Evolutionary conservation across 1,140 invertebrate species (phyloP), one percentile per base, ranked within the genome.

Genomic region (Drosophila prosaltans): DNA sequence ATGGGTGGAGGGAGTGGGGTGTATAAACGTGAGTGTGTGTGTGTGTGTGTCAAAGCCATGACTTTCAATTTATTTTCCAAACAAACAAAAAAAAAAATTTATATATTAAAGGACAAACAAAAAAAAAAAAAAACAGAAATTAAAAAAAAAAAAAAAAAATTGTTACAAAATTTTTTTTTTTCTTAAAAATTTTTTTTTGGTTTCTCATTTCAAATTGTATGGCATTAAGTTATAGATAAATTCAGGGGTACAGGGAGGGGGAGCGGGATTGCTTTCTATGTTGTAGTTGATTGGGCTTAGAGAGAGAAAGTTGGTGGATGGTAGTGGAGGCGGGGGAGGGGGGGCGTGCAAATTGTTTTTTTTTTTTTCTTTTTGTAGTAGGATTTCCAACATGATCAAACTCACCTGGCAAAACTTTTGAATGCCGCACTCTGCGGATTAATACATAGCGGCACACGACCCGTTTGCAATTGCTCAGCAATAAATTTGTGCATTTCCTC

Each of bases 321-420:
- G 45, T 55, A 36, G 16, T 40, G 43, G 39, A 7, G 9, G 69
- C 26, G 45, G 30, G 57, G 9, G 40, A 62, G 66, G 30, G 45
- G 10, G 45, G 45, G 54, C 64, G 74, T 60, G 55, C 65, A 78
- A 48, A n/a, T 45, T 36, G 16, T 16, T 16, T 16, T 16, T 16
- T 16, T 16, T 16, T 16, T 16, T 0, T 16, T 16, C 0, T 0
- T 16, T 30, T 30, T 30, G 2, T n/a, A 51, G 54, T 65, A 16
- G 24, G 45, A 16, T 40, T n/a, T 59, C 40, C 48, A 39, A n/a
- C 48, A 39, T 61, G 5, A 8, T 16, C 41, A 88, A 88, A 93
- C 96, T 97, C 97, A 99, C 97, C 97, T 99, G 94, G 98, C 97
- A 95, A 99, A 99, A 94, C 97, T 99, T 94, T 99, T 99, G 94